A percentile compares a stretch with the other conserved stretches of the same genome.
Evolutionary conservation across 1,140 invertebrate species (phyloP).

Genomic region (Mycetomoellerius zeteki): DNA sequence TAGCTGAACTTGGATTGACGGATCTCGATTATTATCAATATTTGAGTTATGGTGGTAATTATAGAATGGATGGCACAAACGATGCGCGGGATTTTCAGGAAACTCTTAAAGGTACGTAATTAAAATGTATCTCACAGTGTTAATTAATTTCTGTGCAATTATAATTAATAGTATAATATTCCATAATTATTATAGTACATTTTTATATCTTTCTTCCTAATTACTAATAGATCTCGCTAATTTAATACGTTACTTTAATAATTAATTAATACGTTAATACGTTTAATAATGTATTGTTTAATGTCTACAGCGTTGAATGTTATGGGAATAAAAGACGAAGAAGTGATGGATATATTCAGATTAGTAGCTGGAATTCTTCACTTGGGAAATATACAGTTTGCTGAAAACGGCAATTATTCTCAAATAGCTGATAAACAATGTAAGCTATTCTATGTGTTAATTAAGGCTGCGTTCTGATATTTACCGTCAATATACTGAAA

Average conservation of each 20-base stretch:
- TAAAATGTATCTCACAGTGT: background rate
- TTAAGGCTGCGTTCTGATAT: no score
- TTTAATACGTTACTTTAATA: background rate
- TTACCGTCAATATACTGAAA: no score
- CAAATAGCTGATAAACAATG: conserved; percentile 88
- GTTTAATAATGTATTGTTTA: conserved; percentile 7
- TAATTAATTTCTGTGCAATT: conserved; percentile 2
- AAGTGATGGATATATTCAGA: conserved; percentile 88
- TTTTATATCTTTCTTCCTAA: background rate
- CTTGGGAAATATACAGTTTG: conserved; percentile 91
- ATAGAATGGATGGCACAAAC: conserved; percentile 90
- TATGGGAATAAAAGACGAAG: conserved; percentile 89
- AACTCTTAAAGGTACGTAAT: conserved; percentile 88
- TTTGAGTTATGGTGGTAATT: conserved; percentile 89
- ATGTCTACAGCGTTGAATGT: conserved; percentile 89
- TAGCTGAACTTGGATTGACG: conserved; percentile 89
- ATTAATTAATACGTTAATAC: no score
- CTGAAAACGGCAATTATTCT: conserved; percentile 90
- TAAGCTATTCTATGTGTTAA: conserved; percentile 82
- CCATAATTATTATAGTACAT: background rate
- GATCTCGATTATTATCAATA: conserved; percentile 90
- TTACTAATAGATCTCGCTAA: background rate
- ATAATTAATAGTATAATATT: conserved; percentile 7
- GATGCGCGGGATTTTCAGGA: conserved; percentile 91
- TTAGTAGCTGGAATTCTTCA: conserved; percentile 91